Evolutionary conservation across 2,797 vertebrate genomes (phyloP), one percentile per base, ranked within the genome.

Genomic region (Loris lydekkerianus): DNA sequence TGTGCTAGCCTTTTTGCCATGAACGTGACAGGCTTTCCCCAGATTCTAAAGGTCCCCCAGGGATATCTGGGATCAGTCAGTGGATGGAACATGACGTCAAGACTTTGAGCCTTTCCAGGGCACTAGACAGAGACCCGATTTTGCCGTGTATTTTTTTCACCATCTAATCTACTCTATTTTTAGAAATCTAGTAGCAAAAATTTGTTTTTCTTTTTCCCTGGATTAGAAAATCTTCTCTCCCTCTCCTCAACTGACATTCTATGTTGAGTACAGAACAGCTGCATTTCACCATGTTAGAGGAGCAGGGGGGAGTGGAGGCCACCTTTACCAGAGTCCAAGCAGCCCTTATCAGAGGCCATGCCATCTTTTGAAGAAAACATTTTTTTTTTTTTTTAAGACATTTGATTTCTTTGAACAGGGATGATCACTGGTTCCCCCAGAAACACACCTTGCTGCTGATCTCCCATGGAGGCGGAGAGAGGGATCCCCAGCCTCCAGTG

Each of bases 201-300:
- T 60, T 89, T 93, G 60, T 31, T 95, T 93, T 89, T 93, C 81
- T 96, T 86, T 31, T 34, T 95, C 43, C 80, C 94, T 37, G 67
- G 7, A 76, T 95, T 96, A 88, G 56, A 76, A 61, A 61, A 31
- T 2, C 14, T 61, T 70, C 40, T 49, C 27, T 78, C 76, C 18
- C 1, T 87, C 58, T 70, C 75, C 49, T 73, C 40, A 4, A 5
- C 17, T 43, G 43, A 46, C 10, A 29, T 77, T 31, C 93, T 89
- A 0, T 6, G 46, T 46, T 1, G 43, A 73, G 80, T 21, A 5
- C 27, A 5, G 37, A 65, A 53, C 89, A 97, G 90, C 27, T 53
- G 65, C 49, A 8, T 69, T 37, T 63, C 40, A 95, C n/a, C 8
- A 40, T 5, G 2, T 20, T 7, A 10, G 53, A 65, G 8, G 7